Evolutionary conservation across 2,113 vertebrate species (phyloP), one percentile per base, ranked within the genome.

Genomic region (Motacilla alba): DNA sequence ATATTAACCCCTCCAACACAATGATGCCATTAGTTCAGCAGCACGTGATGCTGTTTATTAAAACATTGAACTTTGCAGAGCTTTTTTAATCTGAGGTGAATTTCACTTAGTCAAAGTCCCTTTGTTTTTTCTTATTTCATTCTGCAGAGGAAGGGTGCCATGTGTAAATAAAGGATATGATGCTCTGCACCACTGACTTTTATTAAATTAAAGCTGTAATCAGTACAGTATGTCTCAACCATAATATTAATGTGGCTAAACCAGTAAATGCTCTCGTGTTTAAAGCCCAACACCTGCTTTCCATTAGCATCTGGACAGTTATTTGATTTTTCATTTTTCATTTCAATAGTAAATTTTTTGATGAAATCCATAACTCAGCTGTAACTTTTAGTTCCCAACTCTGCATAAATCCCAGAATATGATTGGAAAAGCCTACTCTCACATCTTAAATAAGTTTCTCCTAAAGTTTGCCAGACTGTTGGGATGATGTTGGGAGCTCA

Each of bases 181-280:
- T 88, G 72, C 75, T 83, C 55, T 81, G 92, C 89, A 47, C 62
- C 63, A 33, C 74, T 92, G 87, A 60, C 58, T 58, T 91, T 90
- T 90, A 92, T 95, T 95, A 67, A 95, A 91, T 96, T 96, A 90
- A 93, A 91, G 72, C 94, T 80, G 41, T 93, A 95, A 96, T 96
- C 87, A 63, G 55, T 70, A 64, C 87, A 92, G 85, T 90, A 53
- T 94, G 95, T 90, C 96, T 94, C 59, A 94, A 92, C 88, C 84
- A 80, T 93, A 89, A 92, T 83, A 90, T 94, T 96, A 97, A 90
- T 89, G 53, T 72, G 37, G 56, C 64, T 89, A 91, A 95, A 89
- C 15, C 89, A 82, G 70, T 84, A 89, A 94, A 84, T 89, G 83
- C 77, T 88, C 62, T 93, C 7, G 2, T 77, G 76, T 90, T 95